A percentile compares a stretch with the other conserved stretches of the same genome.
phyloP scores from a whole-genome alignment of 1,140 invertebrate species.

The Leptonema lineaticorne region DNA sequence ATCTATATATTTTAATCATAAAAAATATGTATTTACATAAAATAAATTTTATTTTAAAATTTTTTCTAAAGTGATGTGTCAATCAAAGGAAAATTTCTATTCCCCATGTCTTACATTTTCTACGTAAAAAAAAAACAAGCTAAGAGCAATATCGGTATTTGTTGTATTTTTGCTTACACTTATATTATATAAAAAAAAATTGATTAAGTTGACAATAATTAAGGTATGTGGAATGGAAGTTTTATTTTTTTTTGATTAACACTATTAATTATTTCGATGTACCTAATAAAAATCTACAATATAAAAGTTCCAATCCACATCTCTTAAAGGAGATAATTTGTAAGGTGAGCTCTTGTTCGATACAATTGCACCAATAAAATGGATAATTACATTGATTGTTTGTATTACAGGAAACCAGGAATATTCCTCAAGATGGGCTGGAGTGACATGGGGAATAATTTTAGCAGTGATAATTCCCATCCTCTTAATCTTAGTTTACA shows the following conservation, averaged over 20 bases:
- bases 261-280: conserved; percentile 20
- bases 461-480: conserved; percentile 74
- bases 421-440: conserved; percentile 72
- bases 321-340: conserved; percentile 8
- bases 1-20: not conserved
- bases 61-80: not conserved
- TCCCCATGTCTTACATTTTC: conserved; percentile 22
- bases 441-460: conserved; percentile 74
- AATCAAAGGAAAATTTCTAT: conserved; percentile 37
- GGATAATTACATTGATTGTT: not conserved
- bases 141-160: conserved; percentile 24
- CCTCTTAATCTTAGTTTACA: conserved; percentile 68
- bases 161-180: not conserved
- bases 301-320: conserved; percentile 43
- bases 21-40: not conserved
- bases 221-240: conserved; percentile 54
- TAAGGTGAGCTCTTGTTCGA: not conserved
- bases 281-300: not conserved
- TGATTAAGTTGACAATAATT: not conserved
- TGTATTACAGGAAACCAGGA: conserved; percentile 69
- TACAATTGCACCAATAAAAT: conserved; percentile 1
- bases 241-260: conserved; percentile 49
- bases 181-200: not conserved
- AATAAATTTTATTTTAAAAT: not conserved
- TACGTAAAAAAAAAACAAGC: not conserved